A percentile compares a stretch with the other conserved stretches of the same genome.
These are phyloP conservation scores for Oriolus oriolus DNA, from an alignment of 2,113 vertebrate genomes.

Conservation along the genomic window DNA sequence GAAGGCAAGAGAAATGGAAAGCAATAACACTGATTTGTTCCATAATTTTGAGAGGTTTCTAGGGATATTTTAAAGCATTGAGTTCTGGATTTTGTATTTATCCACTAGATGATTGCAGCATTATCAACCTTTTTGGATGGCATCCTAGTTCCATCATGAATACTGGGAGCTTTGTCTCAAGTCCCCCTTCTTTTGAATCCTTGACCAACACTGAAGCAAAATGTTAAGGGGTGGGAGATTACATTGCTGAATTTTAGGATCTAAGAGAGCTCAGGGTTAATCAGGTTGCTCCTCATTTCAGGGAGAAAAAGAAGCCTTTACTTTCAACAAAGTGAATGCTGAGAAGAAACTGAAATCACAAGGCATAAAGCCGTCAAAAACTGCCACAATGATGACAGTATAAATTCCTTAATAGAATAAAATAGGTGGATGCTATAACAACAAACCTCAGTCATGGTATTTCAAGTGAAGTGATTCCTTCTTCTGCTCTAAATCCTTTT, in stretches of 20 bases:
- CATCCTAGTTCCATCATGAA: background rate
- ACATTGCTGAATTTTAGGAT: background rate
- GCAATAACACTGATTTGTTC: background rate
- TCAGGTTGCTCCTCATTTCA: background rate
- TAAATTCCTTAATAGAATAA: slow-evolving; percentile 45
- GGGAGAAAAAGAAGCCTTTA: background rate
- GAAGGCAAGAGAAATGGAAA: background rate
- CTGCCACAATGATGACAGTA: background rate
- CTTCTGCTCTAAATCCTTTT: slow-evolving; percentile 53
- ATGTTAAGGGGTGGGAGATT: background rate
- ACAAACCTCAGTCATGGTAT: background rate
- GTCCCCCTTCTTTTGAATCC: background rate
- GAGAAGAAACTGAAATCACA: background rate
- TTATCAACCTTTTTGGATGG: background rate
- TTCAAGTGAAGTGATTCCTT: slow-evolving; percentile 46
- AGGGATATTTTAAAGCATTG: background rate
- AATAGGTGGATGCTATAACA: slow-evolving; percentile 18
- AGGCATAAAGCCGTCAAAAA: slow-evolving; percentile 5
- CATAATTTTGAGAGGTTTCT: background rate
- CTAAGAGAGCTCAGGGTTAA: background rate
- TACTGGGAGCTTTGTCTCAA: background rate
- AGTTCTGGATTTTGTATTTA: background rate
- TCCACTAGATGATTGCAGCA: background rate
- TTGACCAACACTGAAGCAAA: background rate
- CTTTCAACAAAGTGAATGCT: background rate